phyloP scores from a whole-genome alignment of 2,797 vertebrate species.

The Pogonophryne albipinna region DNA sequence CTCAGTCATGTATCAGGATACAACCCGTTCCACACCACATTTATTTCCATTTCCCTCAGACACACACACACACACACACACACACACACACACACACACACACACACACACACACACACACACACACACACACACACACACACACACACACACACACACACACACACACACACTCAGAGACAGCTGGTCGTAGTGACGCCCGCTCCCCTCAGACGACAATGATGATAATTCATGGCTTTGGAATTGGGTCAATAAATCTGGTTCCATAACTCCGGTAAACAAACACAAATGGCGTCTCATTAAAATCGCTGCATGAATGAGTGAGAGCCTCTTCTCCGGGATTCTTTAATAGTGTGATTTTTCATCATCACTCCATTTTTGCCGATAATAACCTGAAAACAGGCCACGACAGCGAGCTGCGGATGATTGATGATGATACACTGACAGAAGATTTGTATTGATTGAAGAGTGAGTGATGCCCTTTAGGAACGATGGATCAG shows the following conservation, averaged over 20 bases:
- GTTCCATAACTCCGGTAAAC: conserved; percentile 35
- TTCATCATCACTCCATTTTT: conserved; percentile 40
- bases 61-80: background rate
- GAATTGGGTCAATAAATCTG: conserved; percentile 47
- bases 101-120: background rate
- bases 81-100: background rate
- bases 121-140: background rate
- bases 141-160: background rate
- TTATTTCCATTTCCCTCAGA: background rate
- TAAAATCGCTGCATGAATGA: conserved; percentile 2
- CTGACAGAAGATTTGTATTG: background rate
- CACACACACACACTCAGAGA: background rate
- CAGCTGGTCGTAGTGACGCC: conserved; percentile 13
- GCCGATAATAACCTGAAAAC: conserved; percentile 46
- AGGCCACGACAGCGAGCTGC: background rate
- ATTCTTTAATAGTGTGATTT: conserved; percentile 32
- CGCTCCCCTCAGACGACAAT: background rate
- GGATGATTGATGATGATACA: conserved; percentile 38
- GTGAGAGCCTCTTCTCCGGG: background rate
- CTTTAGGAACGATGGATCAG: conserved; percentile 1
- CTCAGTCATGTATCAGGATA: background rate
- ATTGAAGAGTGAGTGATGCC: conserved; percentile 46
- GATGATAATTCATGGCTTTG: conserved; percentile 1
- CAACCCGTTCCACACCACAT: background rate
- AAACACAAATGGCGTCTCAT: conserved; percentile 45